Conservation (phyloP, 2,797 vertebrate genomes). For the Natrix natrix region DNA sequence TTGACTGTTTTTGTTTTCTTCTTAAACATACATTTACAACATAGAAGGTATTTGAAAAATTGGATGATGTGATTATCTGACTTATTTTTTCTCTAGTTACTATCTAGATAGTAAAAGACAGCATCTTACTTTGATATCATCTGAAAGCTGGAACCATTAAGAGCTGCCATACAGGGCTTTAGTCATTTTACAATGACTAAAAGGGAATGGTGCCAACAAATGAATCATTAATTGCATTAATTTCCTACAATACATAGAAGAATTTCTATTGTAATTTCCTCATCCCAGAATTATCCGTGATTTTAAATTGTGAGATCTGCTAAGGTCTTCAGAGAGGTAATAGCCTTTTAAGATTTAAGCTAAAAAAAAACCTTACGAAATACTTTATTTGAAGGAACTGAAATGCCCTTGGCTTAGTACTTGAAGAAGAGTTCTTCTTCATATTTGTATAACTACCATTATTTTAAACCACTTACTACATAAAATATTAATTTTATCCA, state of each 20-base stretch:
- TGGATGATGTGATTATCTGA: background rate
- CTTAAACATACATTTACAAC: background rate
- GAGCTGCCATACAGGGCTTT: background rate
- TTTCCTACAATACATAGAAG: background rate
- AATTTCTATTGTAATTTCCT: background rate
- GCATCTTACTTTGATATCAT: background rate
- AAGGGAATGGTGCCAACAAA: background rate
- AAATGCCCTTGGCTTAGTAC: background rate
- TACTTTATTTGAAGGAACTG: background rate
- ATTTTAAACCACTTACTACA: background rate
- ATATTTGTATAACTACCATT: background rate
- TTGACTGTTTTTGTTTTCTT: background rate
- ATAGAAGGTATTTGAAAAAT: background rate
- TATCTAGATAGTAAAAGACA: background rate
- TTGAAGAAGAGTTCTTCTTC: background rate
- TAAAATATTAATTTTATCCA: background rate
- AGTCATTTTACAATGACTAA: conserved; percentile 15
- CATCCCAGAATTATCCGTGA: background rate
- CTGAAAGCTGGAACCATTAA: background rate
- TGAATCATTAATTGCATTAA: background rate
- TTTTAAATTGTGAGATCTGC: fast-evolving
- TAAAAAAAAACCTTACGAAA: background rate
- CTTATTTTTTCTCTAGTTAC: background rate
- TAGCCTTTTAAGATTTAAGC: background rate
- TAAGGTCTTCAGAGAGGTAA: background rate